These are phyloP conservation scores for Pristiophorus japonicus DNA, from an alignment of 2,113 vertebrate species.

Conservation along the genomic window DNA sequence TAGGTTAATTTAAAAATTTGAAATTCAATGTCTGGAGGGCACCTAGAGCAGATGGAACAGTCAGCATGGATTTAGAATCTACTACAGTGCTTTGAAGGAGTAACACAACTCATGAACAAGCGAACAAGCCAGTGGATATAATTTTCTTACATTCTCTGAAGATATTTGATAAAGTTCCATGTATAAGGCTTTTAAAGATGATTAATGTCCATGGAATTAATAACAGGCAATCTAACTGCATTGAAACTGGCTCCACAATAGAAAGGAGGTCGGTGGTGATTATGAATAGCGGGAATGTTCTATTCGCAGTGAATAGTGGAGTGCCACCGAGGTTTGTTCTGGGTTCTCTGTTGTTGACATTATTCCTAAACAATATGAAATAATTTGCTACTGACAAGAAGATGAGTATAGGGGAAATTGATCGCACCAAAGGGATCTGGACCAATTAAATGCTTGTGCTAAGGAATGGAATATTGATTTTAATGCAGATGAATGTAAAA, in stretches of 20 bases:
- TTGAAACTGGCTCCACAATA: neutral
- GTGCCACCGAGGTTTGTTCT: neutral
- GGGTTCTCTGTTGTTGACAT: too few relatives aligned
- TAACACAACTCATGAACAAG: neutral
- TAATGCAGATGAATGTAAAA: neutral
- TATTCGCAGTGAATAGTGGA: neutral
- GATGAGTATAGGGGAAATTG: neutral
- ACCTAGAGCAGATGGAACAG: slow-evolving; percentile 1
- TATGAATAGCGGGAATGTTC: too few relatives aligned
- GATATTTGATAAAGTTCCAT: neutral
- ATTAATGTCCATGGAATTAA: neutral
- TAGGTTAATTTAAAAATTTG: neutral
- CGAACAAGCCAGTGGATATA: neutral
- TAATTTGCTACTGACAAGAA: neutral
- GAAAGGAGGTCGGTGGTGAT: neutral
- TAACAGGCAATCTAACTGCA: neutral
- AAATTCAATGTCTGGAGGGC: neutral
- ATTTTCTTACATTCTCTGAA: neutral
- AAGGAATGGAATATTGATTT: slow-evolving; percentile 21
- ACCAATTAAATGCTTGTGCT: neutral
- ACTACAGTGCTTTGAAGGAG: neutral
- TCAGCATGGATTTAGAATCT: neutral
- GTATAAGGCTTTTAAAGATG: neutral
- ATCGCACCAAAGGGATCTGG: neutral
- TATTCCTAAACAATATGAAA: neutral